phyloP scores from a whole-genome alignment of 2,113 vertebrate species.

The Cyphomyrus discorhynchus region DNA sequence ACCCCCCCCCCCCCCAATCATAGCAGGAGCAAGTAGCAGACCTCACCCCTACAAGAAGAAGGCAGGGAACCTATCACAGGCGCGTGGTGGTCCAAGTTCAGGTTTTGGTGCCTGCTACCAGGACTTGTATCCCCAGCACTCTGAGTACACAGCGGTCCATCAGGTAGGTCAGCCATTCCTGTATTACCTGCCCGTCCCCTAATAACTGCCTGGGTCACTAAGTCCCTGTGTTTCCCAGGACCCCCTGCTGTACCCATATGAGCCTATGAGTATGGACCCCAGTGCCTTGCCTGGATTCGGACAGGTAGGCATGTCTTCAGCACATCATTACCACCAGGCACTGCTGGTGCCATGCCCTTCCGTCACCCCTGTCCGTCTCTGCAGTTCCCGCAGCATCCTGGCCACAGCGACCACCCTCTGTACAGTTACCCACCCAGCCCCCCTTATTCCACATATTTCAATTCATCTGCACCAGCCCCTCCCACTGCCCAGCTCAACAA shows the following conservation, averaged over 20 bases:
- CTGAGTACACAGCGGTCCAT: conserved; percentile 52
- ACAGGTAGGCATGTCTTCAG: conserved; percentile 52
- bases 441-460: conserved; percentile 69
- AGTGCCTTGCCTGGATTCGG: conserved; percentile 56
- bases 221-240: conserved; percentile 55
- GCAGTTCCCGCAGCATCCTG: conserved; percentile 41
- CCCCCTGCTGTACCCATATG: conserved; percentile 59
- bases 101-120: conserved; percentile 59
- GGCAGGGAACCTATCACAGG: conserved; percentile 57
- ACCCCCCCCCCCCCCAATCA: background rate
- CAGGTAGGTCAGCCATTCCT: conserved; percentile 40
- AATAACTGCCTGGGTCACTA: background rate
- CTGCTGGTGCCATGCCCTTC: no score
- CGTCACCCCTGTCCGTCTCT: background rate
- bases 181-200: background rate
- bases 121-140: conserved; percentile 58
- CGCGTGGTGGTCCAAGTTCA: conserved; percentile 47
- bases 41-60: conserved; percentile 67
- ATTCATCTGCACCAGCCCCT: conserved; percentile 60
- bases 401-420: conserved; percentile 58
- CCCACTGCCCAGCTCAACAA: conserved; percentile 71
- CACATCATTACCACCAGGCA: background rate
- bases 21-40: conserved; percentile 55
- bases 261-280: conserved; percentile 57
- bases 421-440: conserved; percentile 62